These are phyloP conservation scores for Taenaris catops DNA, from an alignment of 2,888 invertebrate species.

Conservation along the genomic window DNA sequence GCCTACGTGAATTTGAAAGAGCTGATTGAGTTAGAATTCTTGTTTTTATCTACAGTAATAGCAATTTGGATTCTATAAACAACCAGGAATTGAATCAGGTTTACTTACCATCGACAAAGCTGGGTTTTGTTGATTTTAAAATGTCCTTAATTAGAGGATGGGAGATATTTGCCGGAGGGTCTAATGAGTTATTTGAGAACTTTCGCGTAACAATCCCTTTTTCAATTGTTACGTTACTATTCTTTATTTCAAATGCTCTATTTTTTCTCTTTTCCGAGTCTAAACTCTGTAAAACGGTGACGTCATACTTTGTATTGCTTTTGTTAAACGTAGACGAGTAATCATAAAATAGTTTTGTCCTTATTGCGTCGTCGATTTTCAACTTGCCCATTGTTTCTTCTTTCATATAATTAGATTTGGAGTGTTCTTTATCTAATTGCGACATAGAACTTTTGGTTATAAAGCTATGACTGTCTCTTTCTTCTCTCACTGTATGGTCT, in stretches of 20 bases:
- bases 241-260: slow-evolving; percentile 13
- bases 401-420: slow-evolving; percentile 14
- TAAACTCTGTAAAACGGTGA: neutral
- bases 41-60: too few species aligned
- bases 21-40: too few species aligned
- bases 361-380: slow-evolving; percentile 54
- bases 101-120: slow-evolving; percentile 42
- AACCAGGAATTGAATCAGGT: too few species aligned
- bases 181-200: slow-evolving; percentile 37
- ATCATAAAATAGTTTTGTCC: slow-evolving; percentile 47
- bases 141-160: slow-evolving; percentile 34
- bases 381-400: slow-evolving; percentile 55
- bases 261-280: neutral
- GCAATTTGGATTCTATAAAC: too few species aligned
- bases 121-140: slow-evolving; percentile 35
- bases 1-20: too few species aligned
- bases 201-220: slow-evolving; percentile 7
- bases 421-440: slow-evolving; percentile 7
- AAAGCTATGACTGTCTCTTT: neutral
- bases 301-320: slow-evolving; percentile 21
- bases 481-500: neutral
- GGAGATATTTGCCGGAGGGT: slow-evolving; percentile 28
- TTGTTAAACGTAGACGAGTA: slow-evolving; percentile 61
- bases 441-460: neutral
- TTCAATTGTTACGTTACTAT: slow-evolving; percentile 18